Base-by-base conservation (phyloP, 1,140 invertebrate species). In the Cotesia chilonis region DNA sequence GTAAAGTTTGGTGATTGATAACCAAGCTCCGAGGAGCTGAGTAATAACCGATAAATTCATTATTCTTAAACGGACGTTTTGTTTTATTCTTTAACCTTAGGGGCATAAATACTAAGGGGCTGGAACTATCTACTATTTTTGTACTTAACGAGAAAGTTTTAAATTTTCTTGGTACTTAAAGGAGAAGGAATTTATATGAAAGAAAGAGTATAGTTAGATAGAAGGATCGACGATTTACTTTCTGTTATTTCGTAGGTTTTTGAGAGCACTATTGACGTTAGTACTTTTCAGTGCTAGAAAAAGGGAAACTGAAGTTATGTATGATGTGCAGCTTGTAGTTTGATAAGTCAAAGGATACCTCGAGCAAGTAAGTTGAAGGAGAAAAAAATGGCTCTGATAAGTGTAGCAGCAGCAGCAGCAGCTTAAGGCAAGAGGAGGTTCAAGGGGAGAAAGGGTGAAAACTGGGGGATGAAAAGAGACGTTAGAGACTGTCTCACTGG, bases 361-460 rank as follows among this genome's bases (percentile, higher is more conserved):
- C 28, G 68, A 60, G 68, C 51, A 70, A 63, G 68, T 12, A 41
- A 17, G 55, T 47, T 47, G 73, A 66, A 68, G 20, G 60, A 38
- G 14, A 59, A n/a, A 60, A 65, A 63, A 54, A 51, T 12, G 52
- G 60, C 54, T 55, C 37, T 35, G 17, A 41, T 10, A 47, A 47
- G 41, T 47, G 5, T 3, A 4, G 38, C 4, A 47, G 41, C 41
- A 4, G 38, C 4, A 47, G 41, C 41, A 47, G 41, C 41, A 47
- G 4, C 41, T 28, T 28, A 28, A 28, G 14, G 52, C 35, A 63
- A 67, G 5, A 61, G 65, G 57, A 63, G 66, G 36, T n/a, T 36
- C 28, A 28, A 28, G 28, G 10, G 63, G 12, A 20, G 0, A 68
- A 17, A 63, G 65, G 38, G 55, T 36, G 55, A 51, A 52, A 10